Evolutionary conservation across 2,113 vertebrate species (phyloP), one percentile per base, ranked within the genome.

Genomic region (Catharus minimus): DNA sequence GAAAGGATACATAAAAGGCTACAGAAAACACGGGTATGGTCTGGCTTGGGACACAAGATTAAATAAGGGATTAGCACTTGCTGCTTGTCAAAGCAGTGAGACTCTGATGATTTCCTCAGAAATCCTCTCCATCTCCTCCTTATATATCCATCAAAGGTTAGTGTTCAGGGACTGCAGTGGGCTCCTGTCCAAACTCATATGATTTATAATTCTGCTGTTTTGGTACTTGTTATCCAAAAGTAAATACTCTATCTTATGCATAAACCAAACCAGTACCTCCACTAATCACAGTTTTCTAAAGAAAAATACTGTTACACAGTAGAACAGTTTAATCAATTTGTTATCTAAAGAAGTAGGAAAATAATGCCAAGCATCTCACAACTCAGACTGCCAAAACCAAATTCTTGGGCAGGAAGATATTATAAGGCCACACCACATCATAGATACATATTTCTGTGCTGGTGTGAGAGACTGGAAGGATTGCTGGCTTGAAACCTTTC

Each of bases 61-160:
- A 88, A 91, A 50, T 26, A 73, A 52, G n/a, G 64, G 52, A 88
- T 88, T 94, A 90, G 81, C 23, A 74, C 41, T 75, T 41, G 50
- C 27, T 62, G 56, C 64, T 85, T 72, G 67, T 36, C 56, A 86
- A 86, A 90, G 56, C 44, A 81, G 17, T 18, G 41, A 92, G 38
- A 60, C 32, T 49, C 9, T 36, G 22, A 13, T 5, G 38, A 71
- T 56, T 88, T 94, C 72, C 82, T 46, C 55, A 80, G 67, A 93
- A 89, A 76, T 53, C 30, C 60, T 58, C 24, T 74, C 60, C 21
- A 69, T 23, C 46, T 50, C 18, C 12, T 88, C 7, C 49, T 77
- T 79, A 44, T 27, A 46, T 39, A 61, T 41, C 26, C 82, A 92
- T 71, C 52, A 86, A 69, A 94, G 65, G 17, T 55, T 3, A 82